Percentiles rank a stretch among this genome's conserved stretches.
Conservation (phyloP, 30 jellyfish, hydroid and myxozoan genomes). For the Aurelia sp. region DNA sequence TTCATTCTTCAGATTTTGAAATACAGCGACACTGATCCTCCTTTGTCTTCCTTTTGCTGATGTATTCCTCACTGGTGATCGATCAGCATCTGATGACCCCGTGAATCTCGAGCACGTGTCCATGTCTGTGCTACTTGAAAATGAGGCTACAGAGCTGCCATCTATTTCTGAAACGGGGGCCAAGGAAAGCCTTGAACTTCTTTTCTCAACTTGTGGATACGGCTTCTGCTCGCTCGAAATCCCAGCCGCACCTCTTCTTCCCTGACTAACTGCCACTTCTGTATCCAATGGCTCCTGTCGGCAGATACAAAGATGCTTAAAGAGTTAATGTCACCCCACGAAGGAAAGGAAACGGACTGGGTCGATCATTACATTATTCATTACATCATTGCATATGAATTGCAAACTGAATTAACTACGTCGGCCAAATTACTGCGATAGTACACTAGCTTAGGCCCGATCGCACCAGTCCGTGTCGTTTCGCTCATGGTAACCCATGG, state of each 20-base stretch:
- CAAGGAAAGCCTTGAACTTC: conserved; percentile 14
- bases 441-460: too few species aligned
- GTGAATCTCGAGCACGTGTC: neutral
- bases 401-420: too few species aligned
- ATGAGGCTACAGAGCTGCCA: conserved; percentile 24
- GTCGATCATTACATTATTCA: too few species aligned
- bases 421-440: too few species aligned
- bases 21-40: conserved; percentile 54
- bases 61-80: neutral
- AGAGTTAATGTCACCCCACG: too few species aligned
- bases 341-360: too few species aligned
- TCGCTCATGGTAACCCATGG: too few species aligned
- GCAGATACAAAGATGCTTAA: too few species aligned
- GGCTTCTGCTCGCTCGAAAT: conserved; percentile 7
- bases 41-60: conserved; percentile 63
- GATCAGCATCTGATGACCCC: conserved; percentile 2
- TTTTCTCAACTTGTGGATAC: neutral
- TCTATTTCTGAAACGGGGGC: conserved; percentile 7
- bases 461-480: too few species aligned
- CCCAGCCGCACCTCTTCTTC: conserved; percentile 45
- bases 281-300: too few species aligned
- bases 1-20: conserved; percentile 51
- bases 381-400: too few species aligned
- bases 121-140: conserved; percentile 36
- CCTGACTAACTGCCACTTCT: neutral